Evolutionary conservation across 1,140 invertebrate species (phyloP).

Genomic region (Coboldia fuscipes): DNA sequence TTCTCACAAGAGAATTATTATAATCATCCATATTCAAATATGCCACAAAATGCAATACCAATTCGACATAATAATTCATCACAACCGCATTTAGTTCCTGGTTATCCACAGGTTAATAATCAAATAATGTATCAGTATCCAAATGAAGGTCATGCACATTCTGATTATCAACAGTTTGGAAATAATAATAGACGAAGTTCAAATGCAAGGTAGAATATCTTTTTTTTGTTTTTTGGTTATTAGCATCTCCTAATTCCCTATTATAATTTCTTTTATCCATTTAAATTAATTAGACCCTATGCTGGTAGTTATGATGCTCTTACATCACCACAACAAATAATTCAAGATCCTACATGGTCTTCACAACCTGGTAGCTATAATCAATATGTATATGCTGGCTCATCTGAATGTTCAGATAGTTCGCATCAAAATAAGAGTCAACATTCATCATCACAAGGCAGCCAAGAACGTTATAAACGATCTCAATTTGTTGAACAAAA

Average conservation of each 20-base stretch:
- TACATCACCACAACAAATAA: constrained; percentile 16
- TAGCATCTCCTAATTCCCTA: too few relatives aligned
- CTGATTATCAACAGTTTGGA: constrained; percentile 17
- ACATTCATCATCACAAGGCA: not conserved
- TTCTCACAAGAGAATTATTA: constrained; percentile 15
- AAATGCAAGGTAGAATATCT: constrained; percentile 13
- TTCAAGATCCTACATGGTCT: constrained; percentile 9
- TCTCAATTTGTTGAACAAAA: not conserved
- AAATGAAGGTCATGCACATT: constrained; percentile 14
- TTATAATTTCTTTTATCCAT: constrained; percentile 1
- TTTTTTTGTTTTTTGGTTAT: too few relatives aligned
- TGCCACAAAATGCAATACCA: constrained; percentile 1
- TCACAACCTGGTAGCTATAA: constrained; percentile 6
- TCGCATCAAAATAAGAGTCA: constrained; percentile 5
- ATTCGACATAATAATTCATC: too few relatives aligned
- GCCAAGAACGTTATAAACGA: not conserved
- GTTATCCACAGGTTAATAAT: constrained; percentile 5
- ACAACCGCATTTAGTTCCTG: constrained; percentile 4
- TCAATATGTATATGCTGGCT: constrained; percentile 20
- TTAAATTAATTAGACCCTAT: constrained; percentile 7
- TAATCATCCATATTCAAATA: constrained; percentile 14
- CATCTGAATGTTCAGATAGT: constrained; percentile 20
- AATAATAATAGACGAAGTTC: constrained; percentile 13
- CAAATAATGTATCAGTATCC: constrained; percentile 18
- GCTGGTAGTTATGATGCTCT: constrained; percentile 19